Evolutionary conservation across 2,797 vertebrate species (phyloP), one percentile per base, ranked within the genome.

Genomic region (Caiman crocodilus): DNA sequence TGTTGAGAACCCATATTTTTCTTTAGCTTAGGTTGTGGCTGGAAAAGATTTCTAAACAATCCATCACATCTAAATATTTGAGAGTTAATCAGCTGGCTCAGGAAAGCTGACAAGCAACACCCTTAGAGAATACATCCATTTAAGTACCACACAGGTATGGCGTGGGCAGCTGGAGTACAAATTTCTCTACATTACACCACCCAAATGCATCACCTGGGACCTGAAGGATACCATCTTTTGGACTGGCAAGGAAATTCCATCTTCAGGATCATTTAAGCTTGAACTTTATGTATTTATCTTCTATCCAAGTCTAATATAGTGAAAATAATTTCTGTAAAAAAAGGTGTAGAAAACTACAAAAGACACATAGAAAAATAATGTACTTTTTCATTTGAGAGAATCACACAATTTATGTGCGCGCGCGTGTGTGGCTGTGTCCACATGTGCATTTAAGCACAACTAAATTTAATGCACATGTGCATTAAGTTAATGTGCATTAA

Each of bases 21-120:
- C 0, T 7, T 60, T 11, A 30, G 11, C 73, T 11, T 2, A 7
- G 76, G 57, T 17, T 26, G 57, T 1, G 28, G 21, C 11, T 25
- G 61, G 79, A 9, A 55, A 69, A 23, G 0, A 9, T 65, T 30
- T 60, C 59, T 56, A 57, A 67, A 85, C 12, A 14, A 9, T 30
- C 28, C n/a, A 50, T 35, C n/a, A 58, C 15, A n/a, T 28, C 42
- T 76, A 76, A 17, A 57, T 67, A 63, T 63, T 61, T 85, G 61
- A 76, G n/a, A 84, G 25, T 30, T 81, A 81, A 69, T 69, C 20
- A 79, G 32, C 59, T 55, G 28, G 57, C 13, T 69, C 30, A 85
- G 59, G 30, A 60, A 78, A 76, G 57, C 50, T 67, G 57, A 20
- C 55, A 81, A 18, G 75, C 76, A 23, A 28, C 16, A 71, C 4